A percentile compares a stretch with the other conserved stretches of the same genome.
Conservation (phyloP, 2,113 vertebrate species). For the Pelecanus crispus region DNA sequence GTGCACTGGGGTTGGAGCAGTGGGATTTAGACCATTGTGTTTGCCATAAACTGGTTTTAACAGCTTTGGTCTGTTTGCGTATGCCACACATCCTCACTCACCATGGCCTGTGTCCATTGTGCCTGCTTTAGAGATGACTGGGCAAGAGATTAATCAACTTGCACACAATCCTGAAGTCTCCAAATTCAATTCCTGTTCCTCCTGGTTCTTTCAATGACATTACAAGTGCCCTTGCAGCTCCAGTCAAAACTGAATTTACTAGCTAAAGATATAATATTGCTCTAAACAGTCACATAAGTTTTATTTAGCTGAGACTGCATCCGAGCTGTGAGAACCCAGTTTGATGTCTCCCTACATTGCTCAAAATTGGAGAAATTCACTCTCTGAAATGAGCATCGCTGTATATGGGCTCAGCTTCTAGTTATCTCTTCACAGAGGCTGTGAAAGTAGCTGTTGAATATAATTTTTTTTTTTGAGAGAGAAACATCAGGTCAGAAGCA, state of each 20-base stretch:
- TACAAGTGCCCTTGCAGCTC: background rate
- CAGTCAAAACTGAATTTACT: background rate
- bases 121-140: background rate
- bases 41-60: background rate
- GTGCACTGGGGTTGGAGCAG: background rate
- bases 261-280: background rate
- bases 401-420: background rate
- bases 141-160: background rate
- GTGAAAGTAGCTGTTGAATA: background rate
- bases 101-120: accelerated
- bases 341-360: background rate
- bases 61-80: background rate
- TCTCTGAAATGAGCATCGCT: background rate
- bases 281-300: background rate
- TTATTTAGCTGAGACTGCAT: background rate
- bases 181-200: background rate
- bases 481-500: background rate
- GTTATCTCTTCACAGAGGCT: background rate
- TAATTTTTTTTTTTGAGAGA: background rate
- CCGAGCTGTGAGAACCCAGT: background rate
- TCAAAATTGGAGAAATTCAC: background rate
- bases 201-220: background rate
- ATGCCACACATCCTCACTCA: background rate
- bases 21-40: background rate
- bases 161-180: background rate